A percentile compares a stretch with the other conserved stretches of the same genome.
Evolutionary conservation across 2,113 vertebrate genomes (phyloP).

Genomic region (Cyanoderma ruficeps): DNA sequence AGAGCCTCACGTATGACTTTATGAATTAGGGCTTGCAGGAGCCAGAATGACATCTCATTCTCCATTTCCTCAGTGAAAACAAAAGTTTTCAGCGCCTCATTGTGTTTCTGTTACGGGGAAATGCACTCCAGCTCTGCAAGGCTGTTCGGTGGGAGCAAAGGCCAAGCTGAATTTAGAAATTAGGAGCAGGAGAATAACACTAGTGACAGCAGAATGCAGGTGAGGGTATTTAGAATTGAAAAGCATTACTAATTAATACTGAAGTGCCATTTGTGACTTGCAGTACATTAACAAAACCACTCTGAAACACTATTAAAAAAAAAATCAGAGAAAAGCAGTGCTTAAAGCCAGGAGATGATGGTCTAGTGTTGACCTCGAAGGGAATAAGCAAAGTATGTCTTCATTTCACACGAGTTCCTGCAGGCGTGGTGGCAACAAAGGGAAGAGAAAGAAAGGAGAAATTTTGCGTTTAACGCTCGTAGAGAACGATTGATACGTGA

Average conservation of each 20-base stretch:
- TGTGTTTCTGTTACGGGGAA: not conserved
- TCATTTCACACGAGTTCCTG: not conserved
- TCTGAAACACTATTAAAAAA: not conserved
- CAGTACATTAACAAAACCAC: not conserved
- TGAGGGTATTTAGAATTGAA: conserved; percentile 4
- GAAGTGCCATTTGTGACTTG: conserved; percentile 27
- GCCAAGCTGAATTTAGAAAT: not conserved
- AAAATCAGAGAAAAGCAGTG: not conserved
- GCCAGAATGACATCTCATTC: conserved; percentile 48
- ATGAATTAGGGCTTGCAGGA: conserved; percentile 53
- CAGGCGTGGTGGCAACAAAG: not conserved
- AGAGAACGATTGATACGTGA: not conserved
- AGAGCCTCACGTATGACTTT: conserved; percentile 42
- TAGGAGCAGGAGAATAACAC: not conserved
- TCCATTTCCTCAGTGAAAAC: not conserved
- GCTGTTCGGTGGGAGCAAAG: not conserved
- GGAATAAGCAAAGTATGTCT: not conserved
- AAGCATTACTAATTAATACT: conserved; percentile 25
- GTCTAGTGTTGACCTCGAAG: not conserved
- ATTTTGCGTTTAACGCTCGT: not conserved
- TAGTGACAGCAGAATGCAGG: not conserved
- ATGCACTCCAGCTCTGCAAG: not conserved
- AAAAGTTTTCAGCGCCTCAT: not conserved
- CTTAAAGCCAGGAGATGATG: not conserved
- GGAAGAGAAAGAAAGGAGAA: not conserved